A percentile compares a stretch with the other conserved stretches of the same genome.
phyloP scores from a whole-genome alignment of 2,888 invertebrate genomes.

The Sinhomidia bicolor region DNA sequence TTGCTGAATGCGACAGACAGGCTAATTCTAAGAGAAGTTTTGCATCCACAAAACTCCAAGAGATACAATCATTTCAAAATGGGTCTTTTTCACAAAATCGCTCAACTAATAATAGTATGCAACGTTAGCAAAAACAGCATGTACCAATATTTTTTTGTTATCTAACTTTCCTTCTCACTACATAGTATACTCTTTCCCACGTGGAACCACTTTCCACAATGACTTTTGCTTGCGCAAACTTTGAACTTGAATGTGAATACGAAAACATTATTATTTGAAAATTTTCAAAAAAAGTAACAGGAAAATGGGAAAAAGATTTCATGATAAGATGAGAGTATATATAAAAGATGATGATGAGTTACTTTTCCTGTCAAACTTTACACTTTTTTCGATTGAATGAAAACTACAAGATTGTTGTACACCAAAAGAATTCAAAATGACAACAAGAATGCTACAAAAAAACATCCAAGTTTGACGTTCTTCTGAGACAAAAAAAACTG shows the following conservation, averaged over 20 bases:
- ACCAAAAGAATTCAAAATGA: constrained; percentile 50
- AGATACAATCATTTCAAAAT: background rate
- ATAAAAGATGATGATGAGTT: no score
- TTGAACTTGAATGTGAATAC: no score
- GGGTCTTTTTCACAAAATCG: background rate
- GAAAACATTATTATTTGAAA: no score
- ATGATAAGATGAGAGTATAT: no score
- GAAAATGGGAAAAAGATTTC: no score
- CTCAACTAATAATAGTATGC: constrained; percentile 9
- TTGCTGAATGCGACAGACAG: background rate
- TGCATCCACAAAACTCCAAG: background rate
- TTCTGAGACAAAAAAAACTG: background rate
- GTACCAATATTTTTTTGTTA: background rate
- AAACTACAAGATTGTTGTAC: constrained; percentile 1
- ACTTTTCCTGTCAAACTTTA: constrained; percentile 52
- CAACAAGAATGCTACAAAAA: constrained; percentile 1
- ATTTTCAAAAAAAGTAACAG: no score
- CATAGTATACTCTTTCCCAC: constrained; percentile 18
- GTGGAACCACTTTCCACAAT: constrained; percentile 18
- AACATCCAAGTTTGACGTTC: constrained; percentile 49
- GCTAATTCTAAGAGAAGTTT: background rate
- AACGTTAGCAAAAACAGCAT: constrained; percentile 12
- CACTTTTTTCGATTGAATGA: constrained; percentile 58
- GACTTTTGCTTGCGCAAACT: no score
- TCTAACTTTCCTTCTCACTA: background rate